Percentiles rank a stretch among this genome's conserved stretches.
Conservation (phyloP, 2,797 vertebrate species). For the Ispidina picta region DNA sequence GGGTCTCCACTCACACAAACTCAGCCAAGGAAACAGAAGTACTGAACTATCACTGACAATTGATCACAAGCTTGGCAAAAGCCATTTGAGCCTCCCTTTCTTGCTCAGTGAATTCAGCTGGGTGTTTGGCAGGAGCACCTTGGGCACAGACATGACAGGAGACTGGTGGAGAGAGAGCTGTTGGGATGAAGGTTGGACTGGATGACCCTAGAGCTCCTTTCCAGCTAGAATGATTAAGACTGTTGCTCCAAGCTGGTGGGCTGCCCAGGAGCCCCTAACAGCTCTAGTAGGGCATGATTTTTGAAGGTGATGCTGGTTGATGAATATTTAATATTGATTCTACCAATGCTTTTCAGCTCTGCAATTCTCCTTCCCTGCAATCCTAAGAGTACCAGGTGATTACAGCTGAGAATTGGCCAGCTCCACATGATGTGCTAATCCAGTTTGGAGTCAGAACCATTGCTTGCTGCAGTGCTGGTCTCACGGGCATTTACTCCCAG, state of each 20-base stretch:
- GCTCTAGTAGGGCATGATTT: neutral
- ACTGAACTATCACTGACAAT: neutral
- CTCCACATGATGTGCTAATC: neutral
- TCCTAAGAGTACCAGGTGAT: neutral
- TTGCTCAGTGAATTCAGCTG: neutral
- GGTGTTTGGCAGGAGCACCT: neutral
- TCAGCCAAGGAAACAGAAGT: neutral
- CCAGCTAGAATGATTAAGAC: too few relatives aligned
- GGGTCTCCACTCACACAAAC: neutral
- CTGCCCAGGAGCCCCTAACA: neutral
- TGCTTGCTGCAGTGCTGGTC: neutral
- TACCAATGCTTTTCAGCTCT: neutral
- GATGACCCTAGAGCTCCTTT: too few relatives aligned
- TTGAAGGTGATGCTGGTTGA: neutral
- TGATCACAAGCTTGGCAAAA: neutral
- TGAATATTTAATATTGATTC: neutral
- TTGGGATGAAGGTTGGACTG: too few relatives aligned
- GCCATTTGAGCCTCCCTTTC: neutral
- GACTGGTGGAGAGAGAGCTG: too few relatives aligned
- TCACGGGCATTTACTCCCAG: neutral
- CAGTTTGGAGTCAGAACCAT: neutral
- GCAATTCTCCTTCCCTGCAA: neutral
- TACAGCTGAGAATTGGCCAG: neutral
- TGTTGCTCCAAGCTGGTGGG: neutral
- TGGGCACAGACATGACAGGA: neutral